phyloP scores from a whole-genome alignment of 2,888 invertebrate genomes.

The Ferdinandea cuprea region DNA sequence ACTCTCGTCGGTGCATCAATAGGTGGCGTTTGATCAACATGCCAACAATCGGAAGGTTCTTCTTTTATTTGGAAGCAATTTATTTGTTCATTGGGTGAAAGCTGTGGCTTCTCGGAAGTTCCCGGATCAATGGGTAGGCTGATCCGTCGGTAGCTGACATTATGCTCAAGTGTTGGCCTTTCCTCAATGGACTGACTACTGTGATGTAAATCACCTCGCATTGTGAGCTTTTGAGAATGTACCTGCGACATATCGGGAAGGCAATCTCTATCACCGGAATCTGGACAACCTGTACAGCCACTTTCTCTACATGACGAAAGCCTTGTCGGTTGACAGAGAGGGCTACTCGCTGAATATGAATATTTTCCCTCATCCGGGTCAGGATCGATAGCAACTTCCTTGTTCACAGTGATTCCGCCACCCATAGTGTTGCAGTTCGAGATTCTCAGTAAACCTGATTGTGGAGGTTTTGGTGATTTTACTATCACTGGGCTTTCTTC shows the following conservation, averaged over 20 bases:
- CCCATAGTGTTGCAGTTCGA: slow-evolving; percentile 55
- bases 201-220: slow-evolving; percentile 54
- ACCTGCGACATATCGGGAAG: slow-evolving; percentile 4
- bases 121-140: slow-evolving; percentile 42
- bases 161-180: slow-evolving; percentile 21
- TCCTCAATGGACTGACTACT: slow-evolving; percentile 55
- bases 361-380: slow-evolving; percentile 74
- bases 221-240: slow-evolving; percentile 47
- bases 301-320: slow-evolving; percentile 53
- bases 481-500: slow-evolving; percentile 82
- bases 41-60: slow-evolving; percentile 89
- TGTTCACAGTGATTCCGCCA: slow-evolving; percentile 81
- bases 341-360: slow-evolving; percentile 65
- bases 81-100: slow-evolving; percentile 25
- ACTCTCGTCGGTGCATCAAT: slow-evolving; percentile 13
- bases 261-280: slow-evolving; percentile 37
- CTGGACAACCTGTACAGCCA: slow-evolving; percentile 51
- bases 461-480: slow-evolving; percentile 80
- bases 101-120: neutral
- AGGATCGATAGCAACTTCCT: slow-evolving; percentile 83
- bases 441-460: slow-evolving; percentile 77
- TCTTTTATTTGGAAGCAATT: slow-evolving; percentile 83
- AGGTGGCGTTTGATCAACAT: slow-evolving; percentile 30
- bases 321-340: slow-evolving; percentile 42
- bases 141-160: slow-evolving; percentile 47